Evolutionary conservation across 2,797 vertebrate genomes (phyloP).

Genomic region (Onychomys arenicola): DNA sequence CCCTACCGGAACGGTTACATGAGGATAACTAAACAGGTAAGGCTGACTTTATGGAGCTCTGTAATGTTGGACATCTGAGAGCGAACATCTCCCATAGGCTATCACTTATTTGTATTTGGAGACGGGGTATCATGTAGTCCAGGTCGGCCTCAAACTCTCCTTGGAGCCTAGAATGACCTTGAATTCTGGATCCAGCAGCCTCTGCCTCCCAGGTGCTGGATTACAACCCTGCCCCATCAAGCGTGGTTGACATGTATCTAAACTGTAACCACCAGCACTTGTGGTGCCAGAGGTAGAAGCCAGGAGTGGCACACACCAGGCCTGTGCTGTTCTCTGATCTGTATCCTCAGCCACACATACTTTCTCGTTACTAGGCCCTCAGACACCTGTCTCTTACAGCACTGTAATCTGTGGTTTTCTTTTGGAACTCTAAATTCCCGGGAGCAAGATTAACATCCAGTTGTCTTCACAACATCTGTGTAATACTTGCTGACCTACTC

Average conservation of each 20-base stretch:
- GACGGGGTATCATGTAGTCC: background rate
- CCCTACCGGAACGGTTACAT: background rate
- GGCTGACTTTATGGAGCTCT: background rate
- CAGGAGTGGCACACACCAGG: background rate
- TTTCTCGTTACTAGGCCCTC: background rate
- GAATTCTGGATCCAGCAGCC: background rate
- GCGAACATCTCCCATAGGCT: conserved; percentile 27
- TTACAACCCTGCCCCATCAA: background rate
- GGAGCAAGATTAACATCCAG: background rate
- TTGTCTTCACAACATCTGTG: background rate
- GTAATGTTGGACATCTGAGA: background rate
- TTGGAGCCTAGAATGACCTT: background rate
- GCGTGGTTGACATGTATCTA: background rate
- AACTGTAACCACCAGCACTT: background rate
- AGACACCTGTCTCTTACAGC: background rate
- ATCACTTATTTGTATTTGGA: background rate
- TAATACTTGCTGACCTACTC: background rate
- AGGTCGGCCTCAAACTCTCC: background rate
- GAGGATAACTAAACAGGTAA: background rate
- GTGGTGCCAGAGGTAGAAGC: background rate
- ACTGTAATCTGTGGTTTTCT: background rate
- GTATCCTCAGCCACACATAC: background rate
- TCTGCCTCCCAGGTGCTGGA: background rate
- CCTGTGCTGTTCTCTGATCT: background rate
- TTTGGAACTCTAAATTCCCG: background rate